phyloP scores from a whole-genome alignment of 2,888 invertebrate genomes.

The Abscondita cerata region DNA sequence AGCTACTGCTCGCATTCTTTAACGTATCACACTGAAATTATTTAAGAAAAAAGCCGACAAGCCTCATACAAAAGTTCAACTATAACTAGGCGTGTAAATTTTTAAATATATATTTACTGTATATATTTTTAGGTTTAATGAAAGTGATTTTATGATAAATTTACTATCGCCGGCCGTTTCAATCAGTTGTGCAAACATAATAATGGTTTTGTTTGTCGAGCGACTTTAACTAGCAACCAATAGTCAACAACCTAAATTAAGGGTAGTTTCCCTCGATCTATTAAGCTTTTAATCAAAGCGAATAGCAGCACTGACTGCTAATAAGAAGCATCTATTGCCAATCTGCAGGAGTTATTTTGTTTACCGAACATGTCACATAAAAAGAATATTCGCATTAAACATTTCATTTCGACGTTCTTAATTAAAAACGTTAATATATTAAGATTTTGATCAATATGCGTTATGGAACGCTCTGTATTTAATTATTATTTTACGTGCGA shows the following conservation, averaged over 20 bases:
- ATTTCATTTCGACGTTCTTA: no score
- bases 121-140: not conserved
- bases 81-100: not conserved
- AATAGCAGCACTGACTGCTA: constrained; percentile 47
- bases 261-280: constrained; percentile 36
- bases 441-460: no score
- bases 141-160: constrained; percentile 8
- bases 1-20: constrained; percentile 32
- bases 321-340: constrained; percentile 52
- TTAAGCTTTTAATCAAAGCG: constrained; percentile 48
- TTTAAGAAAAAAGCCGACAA: constrained; percentile 25
- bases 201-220: constrained; percentile 30
- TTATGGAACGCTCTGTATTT: no score
- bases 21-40: constrained; percentile 31
- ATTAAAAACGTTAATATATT: no score
- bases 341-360: constrained; percentile 53
- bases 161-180: constrained; percentile 28
- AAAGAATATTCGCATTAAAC: constrained; percentile 18
- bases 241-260: constrained; percentile 41
- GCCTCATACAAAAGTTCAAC: constrained; percentile 21
- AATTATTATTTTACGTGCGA: no score
- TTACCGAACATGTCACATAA: constrained; percentile 49
- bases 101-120: no score
- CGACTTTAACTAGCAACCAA: constrained; percentile 43
- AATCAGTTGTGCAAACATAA: constrained; percentile 50